Base-by-base conservation (phyloP, 2,888 invertebrate species). In the Anarsia innoxiella region DNA sequence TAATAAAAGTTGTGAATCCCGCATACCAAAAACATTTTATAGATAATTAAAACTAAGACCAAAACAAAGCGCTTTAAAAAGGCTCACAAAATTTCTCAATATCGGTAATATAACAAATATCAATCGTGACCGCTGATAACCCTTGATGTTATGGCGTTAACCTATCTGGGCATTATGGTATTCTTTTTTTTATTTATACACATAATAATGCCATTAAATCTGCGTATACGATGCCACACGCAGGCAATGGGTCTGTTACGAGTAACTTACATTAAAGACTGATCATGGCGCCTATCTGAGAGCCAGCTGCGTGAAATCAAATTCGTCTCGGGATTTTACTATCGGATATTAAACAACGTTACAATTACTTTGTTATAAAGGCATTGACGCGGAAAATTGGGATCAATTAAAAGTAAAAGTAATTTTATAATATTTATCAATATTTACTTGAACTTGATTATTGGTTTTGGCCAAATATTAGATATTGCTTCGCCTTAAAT, bases 301-400 rank as follows among this genome's bases (percentile, higher is more conserved):
- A 26, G 2, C 13, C 4, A n/a, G 12, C 52, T 63, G 66, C 52
- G 48, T 53, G 68, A 59, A 70, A 71, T 70, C 67, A 66, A 62
- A 71, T 70, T 66, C 62, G 70, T 63, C 61, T 59, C 68, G 70
- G 60, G 57, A 59, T 45, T 68, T 68, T 66, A 69, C 53, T 58
- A 63, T 69, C 59, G 53, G 66, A 68, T 63, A 65, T 61, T 67
- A 62, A 56, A 55, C 55, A 58, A 59, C 60, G 60, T 62, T 59
- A 56, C 58, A 61, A 59, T 60, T 33, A 28, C 28, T 13, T 9
- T n/a, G n/a, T n/a, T n/a, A n/a, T n/a, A n/a, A n/a, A n/a, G n/a
- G n/a, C n/a, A n/a, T n/a, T n/a, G n/a, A n/a, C n/a, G n/a, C n/a
- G n/a, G n/a, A n/a, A n/a, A n/a, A n/a, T n/a, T n/a, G n/a, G n/a